phyloP scores from a whole-genome alignment of 2,888 invertebrate species.

The Cactoblastis cactorum region DNA sequence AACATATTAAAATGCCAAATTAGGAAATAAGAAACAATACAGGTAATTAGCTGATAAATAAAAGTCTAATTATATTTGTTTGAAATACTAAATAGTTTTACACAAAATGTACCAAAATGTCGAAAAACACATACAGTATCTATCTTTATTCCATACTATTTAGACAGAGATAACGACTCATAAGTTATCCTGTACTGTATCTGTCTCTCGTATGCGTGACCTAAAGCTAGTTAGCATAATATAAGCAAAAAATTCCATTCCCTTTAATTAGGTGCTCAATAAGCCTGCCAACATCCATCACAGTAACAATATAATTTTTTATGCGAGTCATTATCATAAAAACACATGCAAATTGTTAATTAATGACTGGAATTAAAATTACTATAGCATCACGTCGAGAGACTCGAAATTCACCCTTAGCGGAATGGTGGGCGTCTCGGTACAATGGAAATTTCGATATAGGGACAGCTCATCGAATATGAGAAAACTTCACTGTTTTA shows the following conservation, averaged over 20 bases:
- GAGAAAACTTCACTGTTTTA: too few relatives aligned
- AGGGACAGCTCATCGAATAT: too few relatives aligned
- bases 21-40: not conserved
- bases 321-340: not conserved
- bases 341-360: not conserved
- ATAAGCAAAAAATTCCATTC: not conserved
- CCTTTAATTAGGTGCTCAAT: not conserved
- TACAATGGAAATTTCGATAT: too few relatives aligned
- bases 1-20: not conserved
- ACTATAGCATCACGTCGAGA: not conserved
- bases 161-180: not conserved
- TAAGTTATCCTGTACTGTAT: not conserved
- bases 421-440: too few relatives aligned
- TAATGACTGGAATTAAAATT: not conserved
- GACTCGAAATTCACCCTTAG: not conserved
- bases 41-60: too few relatives aligned
- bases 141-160: not conserved
- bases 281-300: not conserved
- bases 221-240: too few relatives aligned
- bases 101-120: too few relatives aligned
- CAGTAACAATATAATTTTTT: not conserved
- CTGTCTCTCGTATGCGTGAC: too few relatives aligned
- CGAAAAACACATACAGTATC: too few relatives aligned
- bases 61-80: too few relatives aligned
- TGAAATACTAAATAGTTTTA: too few relatives aligned